Evolutionary conservation across 2,113 vertebrate genomes (phyloP), one percentile per base, ranked within the genome.

Genomic region (Pachycephala philippinensis): DNA sequence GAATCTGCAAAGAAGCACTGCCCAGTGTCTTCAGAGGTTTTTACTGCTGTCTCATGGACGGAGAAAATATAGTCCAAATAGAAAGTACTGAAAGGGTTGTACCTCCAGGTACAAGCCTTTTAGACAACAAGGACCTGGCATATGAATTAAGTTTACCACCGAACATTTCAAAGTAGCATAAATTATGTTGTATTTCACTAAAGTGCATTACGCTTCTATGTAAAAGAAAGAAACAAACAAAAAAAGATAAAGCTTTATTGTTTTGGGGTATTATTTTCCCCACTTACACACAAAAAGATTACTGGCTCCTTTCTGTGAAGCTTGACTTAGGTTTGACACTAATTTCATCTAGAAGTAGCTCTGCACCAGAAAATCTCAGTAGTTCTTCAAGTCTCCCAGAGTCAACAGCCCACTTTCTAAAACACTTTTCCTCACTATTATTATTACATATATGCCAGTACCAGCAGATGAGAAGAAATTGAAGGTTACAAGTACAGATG

Each of bases 51-150:
- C 44, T 79, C 2, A 24, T 53, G 18, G 11, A 23, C 35, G 19
- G 11, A 63, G 26, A 27, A 66, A 44, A 56, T 30, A 44, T 2
- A 84, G 10, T 39, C 6, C 20, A 37, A 78, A 69, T 10, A n/a
- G 1, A 42, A 42, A 3, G 24, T 37, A 57, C 49, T 4, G 3
- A 59, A 61, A 45, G 15, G 1, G 4, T 15, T 61, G 2, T 22
- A 40, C 4, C 2, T 52, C 11, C 40, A 53, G 9, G 4, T 17
- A 35, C 0, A 7, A 60, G 14, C 8, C 4, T n/a, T 53, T 56
- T 39, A 35, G 11, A 23, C 7, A 66, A 12, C 4, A 52, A 24
- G 3, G 3, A 15, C 3, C 2, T 45, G 8, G 4, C 10, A 27
- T 31, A 26, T 18, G 4, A 77, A 54, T 64, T 10, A 81, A 45